These are phyloP conservation scores for Pinna nobilis DNA, from an alignment of 1,140 invertebrate species.

Conservation along the genomic window DNA sequence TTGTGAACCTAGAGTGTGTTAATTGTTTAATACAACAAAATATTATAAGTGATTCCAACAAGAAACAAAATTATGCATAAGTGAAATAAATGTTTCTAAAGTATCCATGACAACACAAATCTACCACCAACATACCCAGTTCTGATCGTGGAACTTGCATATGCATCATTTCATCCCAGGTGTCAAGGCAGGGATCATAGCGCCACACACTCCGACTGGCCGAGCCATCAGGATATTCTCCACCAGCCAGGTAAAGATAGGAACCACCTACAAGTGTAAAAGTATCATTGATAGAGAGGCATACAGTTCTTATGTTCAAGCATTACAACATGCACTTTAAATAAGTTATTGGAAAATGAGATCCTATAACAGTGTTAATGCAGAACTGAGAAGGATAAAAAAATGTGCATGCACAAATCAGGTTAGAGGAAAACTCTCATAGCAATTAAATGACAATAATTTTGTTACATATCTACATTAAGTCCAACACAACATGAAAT, in stretches of 20 bases:
- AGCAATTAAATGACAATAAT: too few species aligned
- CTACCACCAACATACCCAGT: slow-evolving; percentile 69
- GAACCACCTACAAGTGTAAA: slow-evolving; percentile 66
- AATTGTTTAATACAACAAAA: too few species aligned
- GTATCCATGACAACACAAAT: not conserved
- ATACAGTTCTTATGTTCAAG: too few species aligned
- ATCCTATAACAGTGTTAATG: not conserved
- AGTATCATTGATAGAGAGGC: not conserved
- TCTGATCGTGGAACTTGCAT: slow-evolving; percentile 77
- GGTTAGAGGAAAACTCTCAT: too few species aligned
- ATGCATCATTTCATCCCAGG: slow-evolving; percentile 77
- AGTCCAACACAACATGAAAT: too few species aligned
- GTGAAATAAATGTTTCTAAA: not conserved
- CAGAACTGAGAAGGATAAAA: too few species aligned
- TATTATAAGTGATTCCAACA: too few species aligned
- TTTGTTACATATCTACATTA: too few species aligned
- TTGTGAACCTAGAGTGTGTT: too few species aligned
- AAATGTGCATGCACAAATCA: too few species aligned
- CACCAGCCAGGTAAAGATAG: slow-evolving; percentile 77
- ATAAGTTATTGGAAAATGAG: not conserved
- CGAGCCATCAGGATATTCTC: slow-evolving; percentile 79
- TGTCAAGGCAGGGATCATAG: slow-evolving; percentile 77
- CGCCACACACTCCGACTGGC: slow-evolving; percentile 76
- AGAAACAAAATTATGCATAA: too few species aligned
- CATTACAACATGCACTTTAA: too few species aligned